Percentiles rank a stretch among this genome's conserved stretches.
These are phyloP conservation scores for Myotis findleyi DNA, from an alignment of 2,797 vertebrate genomes.

Conservation along the genomic window DNA sequence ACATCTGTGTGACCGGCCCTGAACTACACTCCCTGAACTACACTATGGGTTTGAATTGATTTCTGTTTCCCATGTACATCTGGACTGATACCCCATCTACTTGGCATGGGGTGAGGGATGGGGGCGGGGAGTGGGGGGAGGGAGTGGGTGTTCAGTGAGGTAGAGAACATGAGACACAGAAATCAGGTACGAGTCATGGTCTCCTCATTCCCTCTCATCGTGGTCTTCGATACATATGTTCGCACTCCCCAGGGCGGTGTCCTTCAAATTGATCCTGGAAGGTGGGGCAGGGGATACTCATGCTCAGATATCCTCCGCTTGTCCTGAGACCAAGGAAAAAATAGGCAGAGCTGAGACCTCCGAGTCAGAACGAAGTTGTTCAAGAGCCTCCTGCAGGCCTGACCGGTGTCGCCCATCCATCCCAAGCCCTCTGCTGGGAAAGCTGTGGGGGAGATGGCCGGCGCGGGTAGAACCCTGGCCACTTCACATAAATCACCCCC, in stretches of 20 bases:
- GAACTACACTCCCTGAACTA: no score
- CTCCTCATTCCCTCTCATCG: no score
- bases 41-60: not conserved
- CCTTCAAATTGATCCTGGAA: not conserved
- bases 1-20: not conserved
- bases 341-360: not conserved
- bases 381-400: not conserved
- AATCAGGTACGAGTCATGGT: not conserved
- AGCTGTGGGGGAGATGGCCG: accelerated
- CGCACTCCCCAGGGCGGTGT: not conserved
- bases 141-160: not conserved
- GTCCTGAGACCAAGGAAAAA: not conserved
- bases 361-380: not conserved
- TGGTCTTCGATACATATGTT: not conserved
- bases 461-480: not conserved
- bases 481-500: not conserved
- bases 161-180: not conserved
- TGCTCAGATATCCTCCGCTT: not conserved
- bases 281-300: not conserved
- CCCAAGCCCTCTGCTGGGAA: not conserved
- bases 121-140: no score
- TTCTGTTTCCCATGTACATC: not conserved
- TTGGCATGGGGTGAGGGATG: not conserved
- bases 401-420: not conserved
- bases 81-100: not conserved